Evolutionary conservation across 2,888 invertebrate species (phyloP), one percentile per base, ranked within the genome.

Genomic region (Lithosia quadra): DNA sequence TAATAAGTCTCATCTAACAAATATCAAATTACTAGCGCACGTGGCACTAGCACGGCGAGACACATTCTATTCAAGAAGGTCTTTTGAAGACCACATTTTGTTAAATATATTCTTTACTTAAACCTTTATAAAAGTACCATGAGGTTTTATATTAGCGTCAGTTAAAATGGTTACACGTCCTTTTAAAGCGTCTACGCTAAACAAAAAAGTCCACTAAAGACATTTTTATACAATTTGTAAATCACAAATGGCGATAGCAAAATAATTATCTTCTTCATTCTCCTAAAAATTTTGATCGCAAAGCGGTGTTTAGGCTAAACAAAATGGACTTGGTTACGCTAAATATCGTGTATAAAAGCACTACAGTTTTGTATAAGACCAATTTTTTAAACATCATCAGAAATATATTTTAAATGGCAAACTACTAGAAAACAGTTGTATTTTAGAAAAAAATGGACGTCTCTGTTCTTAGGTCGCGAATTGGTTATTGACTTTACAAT

Each of bases 361-460:
- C 94, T 94, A 94, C 93, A 84, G 88, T 88, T 92, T 83, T 92
- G 92, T 94, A 94, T 90, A 94, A 91, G 89, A 92, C 91, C 93
- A 89, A 92, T 91, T 90, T 88, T 88, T 84, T 90, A 94, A 94
- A 94, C 86, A 89, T 89, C 86, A 84, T 94, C 93, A 91, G 92
- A 94, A 93, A 94, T 92, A 93, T 94, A 93, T 83, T 91, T 91
- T 90, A 91, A 84, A 93, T 94, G 94, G 94, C 94, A 91, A 90
- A 91, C 92, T 93, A 93, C 92, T 93, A 91, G 90, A 94, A 93
- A 92, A 92, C 84, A 78, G 79, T 80, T 82, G 73, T 88, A 86
- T 88, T 91, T 91, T 94, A 92, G 92, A 93, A 93, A 93, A 94
- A 94, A 95, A 94, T 95, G 95, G 95, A 95, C 95, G 95, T 95